These are phyloP conservation scores for Chelon auratus DNA, from an alignment of 2,797 vertebrate genomes.

Conservation along the genomic window DNA sequence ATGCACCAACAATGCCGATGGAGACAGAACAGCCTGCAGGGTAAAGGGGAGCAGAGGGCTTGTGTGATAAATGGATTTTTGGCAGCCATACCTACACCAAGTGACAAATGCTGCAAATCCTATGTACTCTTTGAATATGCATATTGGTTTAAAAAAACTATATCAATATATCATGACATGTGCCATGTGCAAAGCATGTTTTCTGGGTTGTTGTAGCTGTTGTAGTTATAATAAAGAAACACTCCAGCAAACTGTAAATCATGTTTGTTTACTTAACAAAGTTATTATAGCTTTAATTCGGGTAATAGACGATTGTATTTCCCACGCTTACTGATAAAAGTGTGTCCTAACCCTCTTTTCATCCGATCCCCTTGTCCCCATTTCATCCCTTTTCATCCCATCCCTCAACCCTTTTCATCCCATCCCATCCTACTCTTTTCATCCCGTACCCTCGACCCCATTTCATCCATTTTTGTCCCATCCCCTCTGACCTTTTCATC, in stretches of 20 bases:
- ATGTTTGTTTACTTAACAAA: neutral
- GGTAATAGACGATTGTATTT: too few species aligned
- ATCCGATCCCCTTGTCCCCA: too few species aligned
- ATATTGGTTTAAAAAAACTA: neutral
- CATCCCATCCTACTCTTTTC: too few species aligned
- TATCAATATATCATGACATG: neutral
- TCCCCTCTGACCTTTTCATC: too few species aligned
- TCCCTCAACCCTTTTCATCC: too few species aligned
- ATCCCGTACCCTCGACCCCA: too few species aligned
- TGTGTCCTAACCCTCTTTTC: too few species aligned
- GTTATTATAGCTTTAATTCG: too few species aligned
- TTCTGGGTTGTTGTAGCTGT: neutral
- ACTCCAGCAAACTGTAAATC: neutral
- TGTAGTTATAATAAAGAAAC: neutral
- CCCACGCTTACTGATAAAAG: too few species aligned
- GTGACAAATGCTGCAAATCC: neutral
- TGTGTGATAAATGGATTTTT: neutral
- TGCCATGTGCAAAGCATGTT: neutral
- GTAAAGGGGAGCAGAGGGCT: slow-evolving; percentile 75
- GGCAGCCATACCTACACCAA: neutral
- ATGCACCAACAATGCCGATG: slow-evolving; percentile 79
- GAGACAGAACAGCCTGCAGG: slow-evolving; percentile 67
- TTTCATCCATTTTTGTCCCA: too few species aligned
- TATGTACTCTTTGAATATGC: neutral
- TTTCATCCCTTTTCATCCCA: too few species aligned